A percentile compares a stretch with the other conserved stretches of the same genome.
Conservation (phyloP, 2,888 invertebrate genomes). For the Clivina fossor region DNA sequence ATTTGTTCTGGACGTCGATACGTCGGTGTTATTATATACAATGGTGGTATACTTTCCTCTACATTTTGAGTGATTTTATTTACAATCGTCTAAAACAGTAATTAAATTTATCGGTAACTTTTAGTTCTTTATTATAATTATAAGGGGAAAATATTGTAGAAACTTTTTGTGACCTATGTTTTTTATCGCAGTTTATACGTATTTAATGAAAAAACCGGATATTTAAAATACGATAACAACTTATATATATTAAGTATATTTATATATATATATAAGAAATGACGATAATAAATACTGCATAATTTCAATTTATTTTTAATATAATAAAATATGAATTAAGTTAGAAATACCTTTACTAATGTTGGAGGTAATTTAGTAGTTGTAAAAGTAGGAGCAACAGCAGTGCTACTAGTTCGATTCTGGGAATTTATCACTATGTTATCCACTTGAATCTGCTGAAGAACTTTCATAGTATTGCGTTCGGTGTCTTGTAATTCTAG, state of each 20-base stretch:
- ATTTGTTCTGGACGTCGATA: slow-evolving; percentile 75
- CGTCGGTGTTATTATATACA: slow-evolving; percentile 74
- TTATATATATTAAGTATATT: too few relatives aligned
- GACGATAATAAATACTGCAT: too few relatives aligned
- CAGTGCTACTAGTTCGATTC: slow-evolving; percentile 13
- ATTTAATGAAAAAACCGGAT: too few relatives aligned
- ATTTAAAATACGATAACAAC: too few relatives aligned
- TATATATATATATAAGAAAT: too few relatives aligned
- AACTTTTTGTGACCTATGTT: too few relatives aligned
- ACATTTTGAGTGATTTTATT: slow-evolving; percentile 7
- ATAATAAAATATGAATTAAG: neutral
- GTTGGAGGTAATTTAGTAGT: slow-evolving; percentile 18
- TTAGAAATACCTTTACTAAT: slow-evolving; percentile 18
- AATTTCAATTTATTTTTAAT: too few relatives aligned
- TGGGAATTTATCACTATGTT: slow-evolving; percentile 16
- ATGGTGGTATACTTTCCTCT: slow-evolving; percentile 51
- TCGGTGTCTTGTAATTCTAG: slow-evolving; percentile 36
- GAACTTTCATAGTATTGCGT: slow-evolving; percentile 38
- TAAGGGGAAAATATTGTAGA: too few relatives aligned
- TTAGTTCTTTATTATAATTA: too few relatives aligned
- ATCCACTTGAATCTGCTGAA: slow-evolving; percentile 27
- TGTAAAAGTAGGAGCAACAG: too few relatives aligned
- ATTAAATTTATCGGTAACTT: neutral
- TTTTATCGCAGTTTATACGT: too few relatives aligned
- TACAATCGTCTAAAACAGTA: neutral